A percentile compares a stretch with the other conserved stretches of the same genome.
phyloP scores from a whole-genome alignment of 2,797 vertebrate species.

The Tokudaia muenninki region DNA sequence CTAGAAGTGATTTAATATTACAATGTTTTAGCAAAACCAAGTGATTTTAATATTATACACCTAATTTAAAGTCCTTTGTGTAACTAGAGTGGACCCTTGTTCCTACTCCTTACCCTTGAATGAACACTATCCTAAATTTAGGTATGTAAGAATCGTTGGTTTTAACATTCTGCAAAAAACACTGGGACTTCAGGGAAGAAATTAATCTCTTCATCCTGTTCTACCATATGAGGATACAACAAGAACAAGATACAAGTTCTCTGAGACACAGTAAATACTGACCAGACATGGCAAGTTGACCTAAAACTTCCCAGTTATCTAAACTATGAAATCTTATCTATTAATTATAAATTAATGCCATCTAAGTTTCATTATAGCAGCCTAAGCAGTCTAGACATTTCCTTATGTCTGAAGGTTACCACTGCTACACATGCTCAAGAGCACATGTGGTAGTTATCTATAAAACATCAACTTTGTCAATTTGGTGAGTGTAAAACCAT shows the following conservation, averaged over 20 bases:
- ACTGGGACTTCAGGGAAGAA: background rate
- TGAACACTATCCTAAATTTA: constrained; percentile 36
- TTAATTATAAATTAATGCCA: background rate
- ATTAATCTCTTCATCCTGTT: background rate
- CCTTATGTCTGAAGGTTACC: background rate
- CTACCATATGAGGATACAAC: background rate
- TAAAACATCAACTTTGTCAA: background rate
- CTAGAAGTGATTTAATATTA: background rate
- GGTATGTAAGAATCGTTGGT: background rate
- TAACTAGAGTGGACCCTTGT: background rate
- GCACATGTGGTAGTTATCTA: background rate
- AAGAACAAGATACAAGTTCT: background rate
- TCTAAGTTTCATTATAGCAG: background rate
- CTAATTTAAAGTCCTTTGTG: constrained; percentile 24
- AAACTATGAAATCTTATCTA: constrained; percentile 8
- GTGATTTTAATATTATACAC: constrained; percentile 29
- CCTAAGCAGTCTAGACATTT: background rate
- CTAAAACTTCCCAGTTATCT: background rate
- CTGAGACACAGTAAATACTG: background rate
- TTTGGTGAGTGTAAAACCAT: constrained; percentile 20
- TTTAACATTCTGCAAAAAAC: background rate
- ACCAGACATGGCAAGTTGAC: background rate
- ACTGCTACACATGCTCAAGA: background rate
- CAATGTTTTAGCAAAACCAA: constrained; percentile 28
- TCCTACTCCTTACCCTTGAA: constrained; percentile 38